phyloP scores from a whole-genome alignment of 2,888 invertebrate genomes.

The Melanophora roralis region DNA sequence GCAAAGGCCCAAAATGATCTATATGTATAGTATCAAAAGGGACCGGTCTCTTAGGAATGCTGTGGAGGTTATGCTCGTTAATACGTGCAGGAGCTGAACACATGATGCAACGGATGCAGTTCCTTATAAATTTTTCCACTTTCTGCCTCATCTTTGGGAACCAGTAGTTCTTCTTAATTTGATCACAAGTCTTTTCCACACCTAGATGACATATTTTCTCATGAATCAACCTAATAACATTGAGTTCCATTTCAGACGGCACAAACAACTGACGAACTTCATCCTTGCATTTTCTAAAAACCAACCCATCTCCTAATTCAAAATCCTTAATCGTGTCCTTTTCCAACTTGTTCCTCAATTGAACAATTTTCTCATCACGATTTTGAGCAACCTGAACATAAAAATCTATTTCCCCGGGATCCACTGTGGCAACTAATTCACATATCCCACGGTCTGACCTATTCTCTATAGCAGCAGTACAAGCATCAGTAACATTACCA shows the following conservation, averaged over 20 bases:
- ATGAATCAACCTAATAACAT: not conserved
- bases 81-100: not conserved
- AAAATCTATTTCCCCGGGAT: no score
- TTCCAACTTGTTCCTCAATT: not conserved
- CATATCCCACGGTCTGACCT: no score
- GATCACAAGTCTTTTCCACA: not conserved
- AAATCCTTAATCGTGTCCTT: not conserved
- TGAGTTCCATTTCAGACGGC: not conserved
- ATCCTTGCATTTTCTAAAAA: not conserved
- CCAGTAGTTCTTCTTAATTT: slow-evolving; percentile 3
- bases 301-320: not conserved
- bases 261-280: not conserved
- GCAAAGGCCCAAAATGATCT: slow-evolving; percentile 1
- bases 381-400: slow-evolving; percentile 38
- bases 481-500: slow-evolving; percentile 50
- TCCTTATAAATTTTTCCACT: not conserved
- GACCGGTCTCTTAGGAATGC: not conserved
- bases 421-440: no score
- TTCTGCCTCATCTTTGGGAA: slow-evolving; percentile 10
- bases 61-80: slow-evolving; percentile 10
- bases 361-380: not conserved
- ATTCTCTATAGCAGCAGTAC: no score
- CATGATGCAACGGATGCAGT: slow-evolving; percentile 14
- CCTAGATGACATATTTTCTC: slow-evolving; percentile 5
- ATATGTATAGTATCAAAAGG: slow-evolving; percentile 18